Evolutionary conservation across 2,113 vertebrate genomes (phyloP).

Genomic region (Piaya cayana): DNA sequence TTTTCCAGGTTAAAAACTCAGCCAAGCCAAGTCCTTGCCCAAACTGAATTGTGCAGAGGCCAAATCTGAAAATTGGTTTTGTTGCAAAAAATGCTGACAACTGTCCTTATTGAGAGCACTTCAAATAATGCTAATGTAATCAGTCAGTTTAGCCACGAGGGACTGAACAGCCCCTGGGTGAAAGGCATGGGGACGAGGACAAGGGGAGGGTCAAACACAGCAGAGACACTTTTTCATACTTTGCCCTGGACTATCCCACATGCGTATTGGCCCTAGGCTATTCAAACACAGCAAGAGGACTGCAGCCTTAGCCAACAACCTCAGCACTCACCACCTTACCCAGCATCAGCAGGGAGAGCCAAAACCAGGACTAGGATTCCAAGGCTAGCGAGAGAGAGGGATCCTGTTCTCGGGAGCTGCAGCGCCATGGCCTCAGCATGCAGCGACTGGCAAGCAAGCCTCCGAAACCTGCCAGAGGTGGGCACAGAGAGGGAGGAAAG

Average conservation of each 20-base stretch:
- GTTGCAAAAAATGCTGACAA: slow-evolving; percentile 9
- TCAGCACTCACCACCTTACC: slow-evolving; percentile 71
- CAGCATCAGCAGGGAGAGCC: slow-evolving; percentile 56
- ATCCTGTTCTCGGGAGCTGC: not conserved
- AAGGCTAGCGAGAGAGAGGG: not conserved
- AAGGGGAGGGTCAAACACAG: not conserved
- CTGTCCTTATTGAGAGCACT: not conserved
- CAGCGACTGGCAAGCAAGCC: not conserved
- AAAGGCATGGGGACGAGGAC: not conserved
- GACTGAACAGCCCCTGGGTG: not conserved
- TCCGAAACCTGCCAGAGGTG: slow-evolving; percentile 39
- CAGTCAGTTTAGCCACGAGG: not conserved
- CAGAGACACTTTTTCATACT: not conserved
- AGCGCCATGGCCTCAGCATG: slow-evolving; percentile 58
- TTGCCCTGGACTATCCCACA: not conserved
- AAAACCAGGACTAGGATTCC: slow-evolving; percentile 62
- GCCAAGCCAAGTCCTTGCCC: not conserved
- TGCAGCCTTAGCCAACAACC: slow-evolving; percentile 36
- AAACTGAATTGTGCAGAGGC: not conserved
- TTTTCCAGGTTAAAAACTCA: not conserved
- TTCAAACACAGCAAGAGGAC: not conserved
- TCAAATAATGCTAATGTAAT: not conserved
- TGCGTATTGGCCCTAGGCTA: accelerated
- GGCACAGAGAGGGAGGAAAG: not conserved
- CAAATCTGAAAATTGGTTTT: slow-evolving; percentile 29